Conservation (phyloP, 2,797 vertebrate species). For the Trichosurus vulpecula region DNA sequence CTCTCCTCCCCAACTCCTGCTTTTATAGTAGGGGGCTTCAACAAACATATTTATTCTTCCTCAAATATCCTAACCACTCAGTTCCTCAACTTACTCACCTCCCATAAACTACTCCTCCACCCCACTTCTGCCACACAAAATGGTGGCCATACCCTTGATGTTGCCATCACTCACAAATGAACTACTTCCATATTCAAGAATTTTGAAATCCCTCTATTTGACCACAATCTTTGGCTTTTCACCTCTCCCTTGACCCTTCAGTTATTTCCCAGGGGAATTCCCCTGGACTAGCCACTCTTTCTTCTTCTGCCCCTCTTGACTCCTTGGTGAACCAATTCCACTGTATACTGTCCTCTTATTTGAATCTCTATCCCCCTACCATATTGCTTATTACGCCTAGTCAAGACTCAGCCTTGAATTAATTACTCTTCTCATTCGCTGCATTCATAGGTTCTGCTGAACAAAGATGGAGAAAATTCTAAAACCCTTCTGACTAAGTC, state of each 20-base stretch:
- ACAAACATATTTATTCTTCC: background rate
- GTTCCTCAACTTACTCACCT: background rate
- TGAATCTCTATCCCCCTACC: background rate
- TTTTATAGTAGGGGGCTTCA: background rate
- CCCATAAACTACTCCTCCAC: background rate
- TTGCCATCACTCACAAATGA: background rate
- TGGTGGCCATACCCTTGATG: background rate
- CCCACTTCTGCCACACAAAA: background rate
- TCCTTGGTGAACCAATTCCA: background rate
- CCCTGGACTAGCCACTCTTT: background rate
- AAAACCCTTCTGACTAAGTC: background rate
- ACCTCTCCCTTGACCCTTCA: background rate
- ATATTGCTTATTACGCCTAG: background rate
- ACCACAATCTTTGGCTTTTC: background rate
- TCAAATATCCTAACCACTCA: background rate
- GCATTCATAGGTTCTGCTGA: background rate
- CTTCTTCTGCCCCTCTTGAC: background rate
- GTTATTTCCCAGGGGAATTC: background rate
- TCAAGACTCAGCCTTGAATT: background rate
- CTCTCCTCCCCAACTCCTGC: background rate
- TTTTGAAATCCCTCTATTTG: background rate
- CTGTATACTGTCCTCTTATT: background rate
- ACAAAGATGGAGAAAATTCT: background rate
- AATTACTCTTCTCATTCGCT: background rate
- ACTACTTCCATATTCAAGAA: background rate